Conservation (phyloP, 1,140 invertebrate genomes). For the Myzus persicae region DNA sequence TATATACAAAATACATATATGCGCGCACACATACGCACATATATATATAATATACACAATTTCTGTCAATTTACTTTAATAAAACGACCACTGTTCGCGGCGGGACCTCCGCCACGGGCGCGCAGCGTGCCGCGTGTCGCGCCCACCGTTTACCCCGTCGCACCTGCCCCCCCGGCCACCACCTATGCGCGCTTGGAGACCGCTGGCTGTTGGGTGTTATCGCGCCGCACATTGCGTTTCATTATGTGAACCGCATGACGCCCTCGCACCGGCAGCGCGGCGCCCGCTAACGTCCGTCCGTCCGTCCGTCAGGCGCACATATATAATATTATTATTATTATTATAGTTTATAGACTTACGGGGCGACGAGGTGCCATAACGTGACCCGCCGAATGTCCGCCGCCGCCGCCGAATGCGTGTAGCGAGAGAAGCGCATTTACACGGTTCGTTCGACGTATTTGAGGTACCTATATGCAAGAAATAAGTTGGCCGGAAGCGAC, state of each 20-base stretch:
- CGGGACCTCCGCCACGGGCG: background rate
- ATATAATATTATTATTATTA: too few relatives aligned
- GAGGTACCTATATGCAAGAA: too few relatives aligned
- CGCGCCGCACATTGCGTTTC: constrained; percentile 32
- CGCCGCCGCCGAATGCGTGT: background rate
- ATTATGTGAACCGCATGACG: constrained; percentile 46
- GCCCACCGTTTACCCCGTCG: constrained; percentile 3
- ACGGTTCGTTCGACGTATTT: background rate
- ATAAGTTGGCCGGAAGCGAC: too few relatives aligned
- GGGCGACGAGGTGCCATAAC: background rate
- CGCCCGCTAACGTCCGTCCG: background rate
- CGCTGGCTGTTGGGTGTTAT: background rate
- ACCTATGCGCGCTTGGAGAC: background rate
- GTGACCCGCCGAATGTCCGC: background rate
- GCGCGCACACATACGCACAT: background rate
- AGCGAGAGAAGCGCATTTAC: too few relatives aligned
- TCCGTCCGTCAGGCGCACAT: constrained; percentile 26
- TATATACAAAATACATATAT: background rate
- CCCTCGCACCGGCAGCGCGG: constrained; percentile 18
- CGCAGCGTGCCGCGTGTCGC: background rate
- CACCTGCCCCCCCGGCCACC: constrained; percentile 22
- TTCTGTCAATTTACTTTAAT: constrained; percentile 58
- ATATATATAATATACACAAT: background rate
- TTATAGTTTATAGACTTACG: too few relatives aligned
- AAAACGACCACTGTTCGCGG: constrained; percentile 41